Evolutionary conservation across 2,888 invertebrate genomes (phyloP).

Genomic region (Mystacides longicornis): DNA sequence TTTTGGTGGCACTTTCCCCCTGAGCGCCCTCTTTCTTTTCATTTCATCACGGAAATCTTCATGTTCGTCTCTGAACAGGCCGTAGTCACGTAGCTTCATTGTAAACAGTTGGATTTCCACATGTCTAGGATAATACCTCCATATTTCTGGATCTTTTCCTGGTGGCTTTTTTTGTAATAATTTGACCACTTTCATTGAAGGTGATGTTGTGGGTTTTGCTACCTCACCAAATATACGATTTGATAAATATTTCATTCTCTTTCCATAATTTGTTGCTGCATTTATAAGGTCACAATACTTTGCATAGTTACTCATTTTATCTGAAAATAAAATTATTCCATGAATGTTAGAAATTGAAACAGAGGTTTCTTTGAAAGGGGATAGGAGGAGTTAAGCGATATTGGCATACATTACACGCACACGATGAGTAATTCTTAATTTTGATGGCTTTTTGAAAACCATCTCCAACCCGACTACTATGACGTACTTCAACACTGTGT

Average conservation of each 20-base stretch:
- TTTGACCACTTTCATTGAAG: conserved; percentile 74
- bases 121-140: conserved; percentile 83
- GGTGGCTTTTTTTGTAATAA: conserved; percentile 70
- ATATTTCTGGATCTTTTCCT: conserved; percentile 62
- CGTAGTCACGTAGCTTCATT: conserved; percentile 64
- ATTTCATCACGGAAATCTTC: conserved; percentile 85
- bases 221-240: conserved; percentile 88
- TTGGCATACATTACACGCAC: too few species aligned
- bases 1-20: conserved; percentile 64
- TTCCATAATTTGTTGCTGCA: conserved; percentile 69
- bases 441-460: too few species aligned
- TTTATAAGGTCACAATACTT: conserved; percentile 65
- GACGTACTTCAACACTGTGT: too few species aligned
- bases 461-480: too few species aligned
- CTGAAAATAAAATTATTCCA: too few species aligned
- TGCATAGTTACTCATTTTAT: conserved; percentile 57
- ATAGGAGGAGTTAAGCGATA: too few species aligned
- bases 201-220: conserved; percentile 62
- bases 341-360: too few species aligned
- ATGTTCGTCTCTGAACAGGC: conserved; percentile 81
- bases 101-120: conserved; percentile 68
- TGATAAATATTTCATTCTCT: conserved; percentile 77
- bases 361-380: too few species aligned
- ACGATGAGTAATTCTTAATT: too few species aligned
- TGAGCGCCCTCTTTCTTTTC: conserved; percentile 62